These are phyloP conservation scores for Tromatobia lineatoria DNA, from an alignment of 2,888 invertebrate genomes.

Conservation along the genomic window DNA sequence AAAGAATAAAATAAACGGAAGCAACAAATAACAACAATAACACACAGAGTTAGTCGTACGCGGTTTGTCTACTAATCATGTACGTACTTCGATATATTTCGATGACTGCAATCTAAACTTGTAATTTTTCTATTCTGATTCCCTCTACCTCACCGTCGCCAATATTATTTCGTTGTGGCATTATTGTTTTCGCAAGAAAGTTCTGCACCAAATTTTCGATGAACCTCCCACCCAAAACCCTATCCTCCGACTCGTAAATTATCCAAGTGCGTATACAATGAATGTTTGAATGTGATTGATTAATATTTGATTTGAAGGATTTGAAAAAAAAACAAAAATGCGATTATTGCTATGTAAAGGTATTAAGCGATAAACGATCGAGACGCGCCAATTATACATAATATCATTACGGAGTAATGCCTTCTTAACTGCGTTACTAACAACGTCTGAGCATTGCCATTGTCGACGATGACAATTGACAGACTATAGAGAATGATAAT, in stretches of 20 bases:
- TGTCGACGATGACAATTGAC: slow-evolving; percentile 65
- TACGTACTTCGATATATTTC: slow-evolving; percentile 58
- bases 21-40: slow-evolving; percentile 3
- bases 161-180: slow-evolving; percentile 56
- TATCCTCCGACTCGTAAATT: slow-evolving; percentile 63
- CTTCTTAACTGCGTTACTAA: slow-evolving; percentile 70
- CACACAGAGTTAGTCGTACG: slow-evolving; percentile 27
- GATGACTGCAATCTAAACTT: slow-evolving; percentile 62
- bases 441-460: slow-evolving; percentile 69
- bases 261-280: slow-evolving; percentile 71
- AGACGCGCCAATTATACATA: slow-evolving; percentile 72
- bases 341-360: slow-evolving; percentile 59
- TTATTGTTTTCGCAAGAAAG: slow-evolving; percentile 44
- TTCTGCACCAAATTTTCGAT: slow-evolving; percentile 47
- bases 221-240: slow-evolving; percentile 30
- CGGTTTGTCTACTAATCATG: slow-evolving; percentile 49
- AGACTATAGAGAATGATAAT: slow-evolving; percentile 35
- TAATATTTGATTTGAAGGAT: slow-evolving; percentile 64
- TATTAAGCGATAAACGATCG: slow-evolving; percentile 62
- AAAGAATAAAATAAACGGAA: slow-evolving; percentile 21
- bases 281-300: slow-evolving; percentile 71
- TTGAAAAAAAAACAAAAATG: slow-evolving; percentile 50
- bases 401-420: slow-evolving; percentile 55
- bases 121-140: slow-evolving; percentile 67
- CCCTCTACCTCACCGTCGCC: slow-evolving; percentile 57